Base-by-base conservation (phyloP, 1,140 invertebrate genomes). In the Lepidostoma basale region DNA sequence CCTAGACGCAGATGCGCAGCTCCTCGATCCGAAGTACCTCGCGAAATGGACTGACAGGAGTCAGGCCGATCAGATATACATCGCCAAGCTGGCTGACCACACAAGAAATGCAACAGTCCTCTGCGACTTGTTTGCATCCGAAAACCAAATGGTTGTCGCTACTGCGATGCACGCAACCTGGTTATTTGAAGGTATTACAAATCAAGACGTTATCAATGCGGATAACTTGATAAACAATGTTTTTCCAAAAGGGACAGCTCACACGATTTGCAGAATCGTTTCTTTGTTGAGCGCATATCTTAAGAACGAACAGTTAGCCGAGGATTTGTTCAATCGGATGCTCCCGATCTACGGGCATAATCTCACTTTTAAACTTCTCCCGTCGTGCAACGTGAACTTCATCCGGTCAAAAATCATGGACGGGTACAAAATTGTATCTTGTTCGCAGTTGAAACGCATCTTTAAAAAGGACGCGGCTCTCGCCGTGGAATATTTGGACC, bases 221-320 rank as follows among this genome's bases (percentile, higher is more conserved):
- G 62, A 68, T 18, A 68, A 68, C 28, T 62, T 72, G 20, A 49
- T 68, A 12, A 18, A 22, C 0, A 42, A 72, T 18, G 45, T 72
- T 6, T 68, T 72, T 56, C 66, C 66, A 4, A 45, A 39, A 12
- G 58, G 47, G 1, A 28, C 66, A 3, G 54, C 33, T 36, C 20
- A 30, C 22, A 65, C 54, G 3, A 52, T 40, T 23, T 72, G 47
- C 5, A 65, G 63, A 56, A 62, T 72, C 6, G 58, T 72, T 5
- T 47, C 62, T 26, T 10, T 44, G 14, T 42, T 72, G 8, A 26
- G 44, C n/a, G 47, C 45, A 3, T 18, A 65, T 42, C 42, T 72
- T 1, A 44, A 68, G 30, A 62, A 65, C 28, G 25, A 30, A 14
- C 22, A 18, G 2, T 28, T 66, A 4, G 62, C 66, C 18, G 62